A percentile compares a stretch with the other conserved stretches of the same genome.
Evolutionary conservation across 2,888 invertebrate genomes (phyloP).

Genomic region (Erebia ligea): DNA sequence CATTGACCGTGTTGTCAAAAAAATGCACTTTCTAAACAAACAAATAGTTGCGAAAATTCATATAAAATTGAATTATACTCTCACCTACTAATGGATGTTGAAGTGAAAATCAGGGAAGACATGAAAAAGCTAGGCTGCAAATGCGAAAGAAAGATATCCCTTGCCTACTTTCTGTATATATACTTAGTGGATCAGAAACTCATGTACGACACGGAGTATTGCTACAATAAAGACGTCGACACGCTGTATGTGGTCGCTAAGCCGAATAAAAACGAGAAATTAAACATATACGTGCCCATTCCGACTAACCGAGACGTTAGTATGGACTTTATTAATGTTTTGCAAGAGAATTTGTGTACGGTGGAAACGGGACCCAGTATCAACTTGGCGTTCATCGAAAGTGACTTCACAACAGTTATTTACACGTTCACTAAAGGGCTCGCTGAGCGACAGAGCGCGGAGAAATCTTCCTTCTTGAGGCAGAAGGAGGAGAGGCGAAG

Average conservation of each 20-base stretch:
- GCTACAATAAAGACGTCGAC: constrained; percentile 72
- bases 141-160: constrained; percentile 65
- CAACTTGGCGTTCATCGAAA: constrained; percentile 72
- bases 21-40: background rate
- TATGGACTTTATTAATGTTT: constrained; percentile 61
- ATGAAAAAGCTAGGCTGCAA: constrained; percentile 73
- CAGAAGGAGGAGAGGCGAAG: constrained; percentile 62
- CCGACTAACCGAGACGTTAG: constrained; percentile 61
- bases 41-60: too few relatives aligned
- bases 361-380: constrained; percentile 71
- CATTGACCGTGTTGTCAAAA: background rate
- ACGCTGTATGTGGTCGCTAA: constrained; percentile 72
- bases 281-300: constrained; percentile 75
- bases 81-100: constrained; percentile 61
- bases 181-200: constrained; percentile 73
- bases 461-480: constrained; percentile 52
- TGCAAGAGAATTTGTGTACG: constrained; percentile 75
- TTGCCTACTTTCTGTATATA: constrained; percentile 72
- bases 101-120: constrained; percentile 71
- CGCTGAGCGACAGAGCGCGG: constrained; percentile 56
- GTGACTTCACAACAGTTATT: constrained; percentile 72
- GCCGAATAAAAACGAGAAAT: constrained; percentile 63
- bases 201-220: constrained; percentile 78
- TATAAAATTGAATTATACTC: background rate
- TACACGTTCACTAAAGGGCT: constrained; percentile 71